Evolutionary conservation across 2,888 invertebrate species (phyloP), one percentile per base, ranked within the genome.

Genomic region (Cerastis leucographa): DNA sequence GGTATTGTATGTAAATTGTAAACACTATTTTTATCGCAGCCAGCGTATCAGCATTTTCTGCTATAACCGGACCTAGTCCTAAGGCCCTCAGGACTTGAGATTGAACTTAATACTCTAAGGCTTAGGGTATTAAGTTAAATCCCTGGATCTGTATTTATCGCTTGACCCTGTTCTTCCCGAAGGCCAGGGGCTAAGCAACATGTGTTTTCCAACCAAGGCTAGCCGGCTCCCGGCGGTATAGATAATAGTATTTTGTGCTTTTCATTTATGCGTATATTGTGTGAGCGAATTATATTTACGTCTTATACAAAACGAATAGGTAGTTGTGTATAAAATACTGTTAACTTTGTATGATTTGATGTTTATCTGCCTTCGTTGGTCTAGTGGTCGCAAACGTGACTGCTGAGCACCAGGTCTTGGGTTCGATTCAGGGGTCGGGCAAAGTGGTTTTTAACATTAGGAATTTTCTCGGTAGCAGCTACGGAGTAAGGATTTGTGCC

Each of bases 121-220:
- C 35, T 35, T 35, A n/a, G n/a, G 56, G 61, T 54, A n/a, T 56
- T 65, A 79, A 71, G 19, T 71, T 42, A 73, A 76, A 80, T 76
- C 70, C 59, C 56, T 64, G 67, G 11, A 70, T 76, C 35, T 66
- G 44, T 77, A 51, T 77, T 49, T 71, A 61, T 46, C 44, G 51
- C 40, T 44, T 85, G 66, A 71, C 79, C 82, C 64, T 61, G 25
- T 56, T 64, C 65, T 35, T 44, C 19, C 40, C 5, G 65, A 77
- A 85, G 75, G 85, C 54, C 68, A 62, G 46, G 46, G 40, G 49
- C 59, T 72, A 59, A 69, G 85, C 74, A 81, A 85, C 78, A 81
- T 78, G 82, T 81, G 78, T 78, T 84, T 59, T 49, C 12, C 25
- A 66, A 56, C 17, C 78, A 81, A 85, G 85, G 78, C 51, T 72